phyloP scores from a whole-genome alignment of 2,797 vertebrate species.

The Phaenicophaeus curvirostris region DNA sequence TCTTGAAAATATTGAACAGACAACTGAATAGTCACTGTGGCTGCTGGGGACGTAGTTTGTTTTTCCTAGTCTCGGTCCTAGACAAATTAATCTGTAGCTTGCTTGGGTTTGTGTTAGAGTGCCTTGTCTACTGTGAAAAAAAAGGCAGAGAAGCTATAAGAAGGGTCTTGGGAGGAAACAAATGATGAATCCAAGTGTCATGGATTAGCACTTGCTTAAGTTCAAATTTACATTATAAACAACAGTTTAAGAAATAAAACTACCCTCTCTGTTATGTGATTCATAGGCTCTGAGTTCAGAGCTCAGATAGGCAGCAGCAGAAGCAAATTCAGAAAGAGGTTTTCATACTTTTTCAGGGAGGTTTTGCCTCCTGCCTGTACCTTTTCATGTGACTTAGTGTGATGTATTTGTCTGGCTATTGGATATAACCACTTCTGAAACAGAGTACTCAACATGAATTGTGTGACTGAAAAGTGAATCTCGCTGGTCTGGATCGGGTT shows the following conservation, averaged over 20 bases:
- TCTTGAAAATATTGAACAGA: neutral
- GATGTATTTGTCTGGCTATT: neutral
- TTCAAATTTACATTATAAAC: neutral
- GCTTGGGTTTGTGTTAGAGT: neutral
- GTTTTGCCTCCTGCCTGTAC: neutral
- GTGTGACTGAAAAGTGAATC: neutral
- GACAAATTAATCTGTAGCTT: neutral
- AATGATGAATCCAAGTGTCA: neutral
- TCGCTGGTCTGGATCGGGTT: neutral
- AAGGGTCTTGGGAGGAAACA: neutral
- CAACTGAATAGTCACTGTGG: neutral
- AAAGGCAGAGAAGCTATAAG: neutral
- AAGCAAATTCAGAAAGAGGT: neutral
- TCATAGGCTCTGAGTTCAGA: neutral
- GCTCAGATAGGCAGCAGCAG: neutral
- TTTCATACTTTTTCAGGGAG: neutral
- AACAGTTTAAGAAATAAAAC: neutral
- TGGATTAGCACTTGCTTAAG: neutral
- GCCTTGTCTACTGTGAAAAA: neutral
- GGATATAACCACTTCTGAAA: neutral
- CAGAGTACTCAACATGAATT: neutral
- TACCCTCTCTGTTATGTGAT: rapidly evolving
- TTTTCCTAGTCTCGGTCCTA: neutral
- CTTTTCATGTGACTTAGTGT: neutral
- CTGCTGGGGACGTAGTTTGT: neutral